A percentile compares a stretch with the other conserved stretches of the same genome.
phyloP scores from a whole-genome alignment of 2,797 vertebrate species.

The Eospalax fontanierii region DNA sequence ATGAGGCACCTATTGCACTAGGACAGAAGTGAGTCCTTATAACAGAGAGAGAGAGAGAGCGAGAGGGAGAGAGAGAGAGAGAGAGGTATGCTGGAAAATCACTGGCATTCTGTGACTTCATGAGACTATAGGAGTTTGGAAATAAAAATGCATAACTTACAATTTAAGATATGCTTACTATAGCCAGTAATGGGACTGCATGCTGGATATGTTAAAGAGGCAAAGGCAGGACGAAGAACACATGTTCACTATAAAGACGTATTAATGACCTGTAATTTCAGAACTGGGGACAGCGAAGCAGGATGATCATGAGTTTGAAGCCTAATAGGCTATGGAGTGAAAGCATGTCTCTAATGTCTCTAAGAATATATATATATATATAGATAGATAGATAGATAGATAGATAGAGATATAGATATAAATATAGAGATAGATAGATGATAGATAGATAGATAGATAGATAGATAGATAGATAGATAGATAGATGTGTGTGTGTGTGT shows the following conservation, averaged over 20 bases:
- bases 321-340: background rate
- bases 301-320: background rate
- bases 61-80: too few relatives aligned
- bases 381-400: background rate
- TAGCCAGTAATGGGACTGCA: too few relatives aligned
- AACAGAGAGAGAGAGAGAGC: background rate
- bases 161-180: background rate
- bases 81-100: background rate
- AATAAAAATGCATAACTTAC: background rate
- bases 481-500: too few relatives aligned
- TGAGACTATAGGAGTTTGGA: background rate
- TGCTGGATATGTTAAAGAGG: too few relatives aligned
- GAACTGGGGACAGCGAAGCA: too few relatives aligned
- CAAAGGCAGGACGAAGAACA: too few relatives aligned
- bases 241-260: too few relatives aligned
- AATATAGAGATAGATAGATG: too few relatives aligned
- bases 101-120: slow-evolving; percentile 7
- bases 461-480: background rate
- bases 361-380: background rate
- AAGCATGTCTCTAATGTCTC: too few relatives aligned
- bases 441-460: background rate
- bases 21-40: background rate
- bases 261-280: background rate
- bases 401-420: too few relatives aligned
- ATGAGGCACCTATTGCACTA: background rate